phyloP scores from a whole-genome alignment of 2,113 vertebrate genomes.

The Ageneiosus marmoratus region DNA sequence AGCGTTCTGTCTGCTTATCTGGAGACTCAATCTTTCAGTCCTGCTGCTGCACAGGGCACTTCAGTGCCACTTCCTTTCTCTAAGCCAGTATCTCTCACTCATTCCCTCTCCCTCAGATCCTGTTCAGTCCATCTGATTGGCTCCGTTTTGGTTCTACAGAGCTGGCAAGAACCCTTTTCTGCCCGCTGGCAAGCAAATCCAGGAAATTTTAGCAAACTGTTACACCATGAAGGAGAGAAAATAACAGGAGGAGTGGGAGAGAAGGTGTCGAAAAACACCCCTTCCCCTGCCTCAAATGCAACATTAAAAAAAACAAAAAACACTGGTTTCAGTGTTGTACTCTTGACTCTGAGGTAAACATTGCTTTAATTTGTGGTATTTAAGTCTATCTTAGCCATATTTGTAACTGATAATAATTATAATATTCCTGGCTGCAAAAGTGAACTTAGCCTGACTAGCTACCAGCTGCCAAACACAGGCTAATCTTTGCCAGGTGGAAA shows the following conservation, averaged over 20 bases:
- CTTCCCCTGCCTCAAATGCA: background rate
- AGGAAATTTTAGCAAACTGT: constrained; percentile 50
- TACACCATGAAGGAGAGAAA: constrained; percentile 49
- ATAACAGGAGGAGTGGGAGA: constrained; percentile 26
- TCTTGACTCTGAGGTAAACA: background rate
- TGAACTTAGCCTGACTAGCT: background rate
- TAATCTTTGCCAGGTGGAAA: constrained; percentile 10
- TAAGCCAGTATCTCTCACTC: background rate
- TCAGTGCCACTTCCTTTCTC: constrained; percentile 36
- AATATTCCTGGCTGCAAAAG: background rate
- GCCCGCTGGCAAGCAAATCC: constrained; percentile 35
- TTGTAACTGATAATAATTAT: background rate
- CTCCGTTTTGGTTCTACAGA: constrained; percentile 25
- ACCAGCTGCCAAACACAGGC: background rate
- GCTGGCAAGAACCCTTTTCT: constrained; percentile 44
- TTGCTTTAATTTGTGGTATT: background rate
- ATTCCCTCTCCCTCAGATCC: constrained; percentile 32
- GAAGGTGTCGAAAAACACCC: background rate
- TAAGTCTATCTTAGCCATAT: background rate
- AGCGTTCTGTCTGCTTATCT: constrained; percentile 35
- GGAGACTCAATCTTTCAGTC: constrained; percentile 32
- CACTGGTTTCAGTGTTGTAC: background rate
- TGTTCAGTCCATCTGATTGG: constrained; percentile 34
- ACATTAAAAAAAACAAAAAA: constrained; percentile 10
- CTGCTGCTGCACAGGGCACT: constrained; percentile 27